Evolutionary conservation across 1,140 invertebrate genomes (phyloP), one percentile per base, ranked within the genome.

Genomic region (Drosophila bocki): DNA sequence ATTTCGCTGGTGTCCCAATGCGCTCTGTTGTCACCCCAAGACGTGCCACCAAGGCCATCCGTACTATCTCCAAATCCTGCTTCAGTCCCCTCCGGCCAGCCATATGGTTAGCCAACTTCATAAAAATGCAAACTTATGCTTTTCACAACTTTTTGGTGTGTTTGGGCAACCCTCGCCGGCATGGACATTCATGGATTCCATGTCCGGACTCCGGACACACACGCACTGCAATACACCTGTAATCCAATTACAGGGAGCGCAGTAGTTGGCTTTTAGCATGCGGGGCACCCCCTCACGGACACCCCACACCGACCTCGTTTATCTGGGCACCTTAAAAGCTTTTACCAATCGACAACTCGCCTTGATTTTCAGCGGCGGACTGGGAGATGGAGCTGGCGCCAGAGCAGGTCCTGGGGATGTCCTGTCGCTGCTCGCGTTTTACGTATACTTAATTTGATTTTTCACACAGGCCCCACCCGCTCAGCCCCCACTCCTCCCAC

Each of bases 81-180:
- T 32, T 11, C 17, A 22, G 4, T 37, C 22, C 26, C 19, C 33
- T 29, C 26, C 41, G 59, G 22, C 37, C 44, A 48, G 64, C 62
- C 85, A 88, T 90, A 85, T 85, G 85, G 81, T 74, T 67, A 76
- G 53, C 54, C 61, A 80, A 85, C 86, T 91, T 87, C 63, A 91
- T 91, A 91, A 91, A 91, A 91, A 91, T 91, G 83, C 83, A 91
- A 91, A 91, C 82, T 91, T 91, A 87, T 91, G 86, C 78, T 91
- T 63, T 80, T 77, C 79, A 69, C 85, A 88, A 90, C 85, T 87
- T 87, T 87, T 83, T 50, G 80, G 61, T 37, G 76, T 65, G 62
- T 78, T 67, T 78, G 65, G 67, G 56, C 78, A 68, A 58, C 59
- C 68, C 61, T 70, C 76, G 67, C 37, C 41, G 54, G 44, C 42